A percentile compares a stretch with the other conserved stretches of the same genome.
Conservation (phyloP, 2,113 vertebrate species). For the Engraulis encrasicolus region DNA sequence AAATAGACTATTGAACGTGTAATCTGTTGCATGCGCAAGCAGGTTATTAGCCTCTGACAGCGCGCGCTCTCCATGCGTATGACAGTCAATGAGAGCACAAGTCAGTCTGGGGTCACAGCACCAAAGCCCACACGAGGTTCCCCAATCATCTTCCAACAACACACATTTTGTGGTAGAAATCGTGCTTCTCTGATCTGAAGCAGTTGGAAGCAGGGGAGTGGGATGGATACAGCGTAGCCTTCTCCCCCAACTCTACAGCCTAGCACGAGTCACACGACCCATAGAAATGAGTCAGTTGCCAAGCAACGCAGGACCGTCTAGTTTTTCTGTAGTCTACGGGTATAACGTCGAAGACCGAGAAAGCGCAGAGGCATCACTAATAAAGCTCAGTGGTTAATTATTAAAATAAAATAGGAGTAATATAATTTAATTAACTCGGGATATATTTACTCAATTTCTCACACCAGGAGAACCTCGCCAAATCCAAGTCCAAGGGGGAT, state of each 20-base stretch:
- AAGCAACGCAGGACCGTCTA: not conserved
- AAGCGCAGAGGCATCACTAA: not conserved
- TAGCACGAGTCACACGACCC: not conserved
- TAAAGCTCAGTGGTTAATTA: not conserved
- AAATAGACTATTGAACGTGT: not conserved
- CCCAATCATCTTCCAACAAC: conserved; percentile 12
- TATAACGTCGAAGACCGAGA: not conserved
- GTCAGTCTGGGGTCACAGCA: not conserved
- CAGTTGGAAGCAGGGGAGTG: not conserved
- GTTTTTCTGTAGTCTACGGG: not conserved
- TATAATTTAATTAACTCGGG: conserved; percentile 15
- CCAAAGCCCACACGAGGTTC: not conserved
- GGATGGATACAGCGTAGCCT: not conserved
- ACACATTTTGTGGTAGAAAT: not conserved
- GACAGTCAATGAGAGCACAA: not conserved
- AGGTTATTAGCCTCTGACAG: not conserved
- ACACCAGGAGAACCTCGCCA: no score
- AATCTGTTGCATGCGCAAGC: not conserved
- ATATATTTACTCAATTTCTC: no score
- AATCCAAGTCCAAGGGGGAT: no score
- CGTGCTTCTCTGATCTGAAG: conserved; percentile 2
- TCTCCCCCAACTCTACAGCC: conserved; percentile 9
- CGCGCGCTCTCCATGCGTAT: not conserved
- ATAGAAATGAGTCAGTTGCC: conserved; percentile 12
- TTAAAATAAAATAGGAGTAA: conserved; percentile 8